Conservation (phyloP, 2,888 invertebrate species). For the Volucella inflata region DNA sequence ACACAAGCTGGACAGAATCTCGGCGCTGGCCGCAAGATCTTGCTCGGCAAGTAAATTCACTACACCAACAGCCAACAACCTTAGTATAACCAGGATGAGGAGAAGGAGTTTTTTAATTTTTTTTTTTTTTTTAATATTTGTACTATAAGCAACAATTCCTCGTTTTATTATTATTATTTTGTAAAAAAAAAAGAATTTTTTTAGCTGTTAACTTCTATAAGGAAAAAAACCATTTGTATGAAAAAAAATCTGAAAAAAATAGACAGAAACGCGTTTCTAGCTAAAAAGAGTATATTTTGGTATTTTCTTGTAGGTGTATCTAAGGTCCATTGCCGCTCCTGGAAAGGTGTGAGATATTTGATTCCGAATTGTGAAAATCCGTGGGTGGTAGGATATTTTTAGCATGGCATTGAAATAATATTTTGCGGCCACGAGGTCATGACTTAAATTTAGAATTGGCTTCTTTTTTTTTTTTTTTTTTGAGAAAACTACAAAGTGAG, state of each 20-base stretch:
- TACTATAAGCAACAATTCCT: conserved; percentile 73
- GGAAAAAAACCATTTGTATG: conserved; percentile 52
- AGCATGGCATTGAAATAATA: conserved; percentile 46
- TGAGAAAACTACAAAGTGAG: conserved; percentile 24
- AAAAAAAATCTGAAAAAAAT: conserved; percentile 48
- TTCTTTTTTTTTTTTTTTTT: too few species aligned
- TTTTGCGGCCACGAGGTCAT: conserved; percentile 28
- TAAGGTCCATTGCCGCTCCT: neutral
- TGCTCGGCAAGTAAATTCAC: conserved; percentile 91
- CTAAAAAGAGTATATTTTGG: conserved; percentile 40
- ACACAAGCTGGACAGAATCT: conserved; percentile 95
- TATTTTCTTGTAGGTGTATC: neutral
- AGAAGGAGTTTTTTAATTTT: conserved; percentile 62
- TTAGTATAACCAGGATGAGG: conserved; percentile 56
- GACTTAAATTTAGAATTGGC: conserved; percentile 32
- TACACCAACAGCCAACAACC: conserved; percentile 16
- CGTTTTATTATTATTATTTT: conserved; percentile 66
- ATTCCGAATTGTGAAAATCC: conserved; percentile 45
- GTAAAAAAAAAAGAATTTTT: conserved; percentile 55
- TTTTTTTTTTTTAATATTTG: conserved; percentile 46
- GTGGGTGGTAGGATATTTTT: conserved; percentile 31
- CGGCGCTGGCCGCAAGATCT: conserved; percentile 95
- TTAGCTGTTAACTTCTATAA: conserved; percentile 70
- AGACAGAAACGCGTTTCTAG: conserved; percentile 73
- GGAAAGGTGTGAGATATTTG: conserved; percentile 60